Base-by-base conservation (phyloP, 2,888 invertebrate genomes). In the Synergus umbraculus region DNA sequence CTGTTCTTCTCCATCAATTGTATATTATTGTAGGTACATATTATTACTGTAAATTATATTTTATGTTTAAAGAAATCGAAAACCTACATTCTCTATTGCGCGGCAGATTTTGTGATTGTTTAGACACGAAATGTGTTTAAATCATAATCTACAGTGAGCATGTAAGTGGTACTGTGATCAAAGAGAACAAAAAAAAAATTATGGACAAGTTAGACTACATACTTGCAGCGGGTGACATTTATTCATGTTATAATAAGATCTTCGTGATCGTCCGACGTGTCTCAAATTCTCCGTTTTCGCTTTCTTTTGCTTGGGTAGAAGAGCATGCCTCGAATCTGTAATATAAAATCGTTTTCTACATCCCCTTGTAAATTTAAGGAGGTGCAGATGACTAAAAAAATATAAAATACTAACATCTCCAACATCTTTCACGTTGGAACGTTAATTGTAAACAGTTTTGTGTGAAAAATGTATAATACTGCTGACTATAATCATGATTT, bases 141-240 rank as follows among this genome's bases (percentile, higher is more conserved):
- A 73, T 73, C 73, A 73, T 73, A 46, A 29, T 37, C 73, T 73
- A 73, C 54, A 73, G 73, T 54, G 54, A 73, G 73, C 54, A 73
- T 54, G 73, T 73, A 73, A 73, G 49, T 73, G 67, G 7, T 18
- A 67, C 67, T 67, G 22, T 67, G 13, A 44, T 67, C 4, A 29
- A 78, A 80, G 29, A 65, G 76, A 80, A 78, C 77, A 49, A 80
- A 79, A 67, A 79, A 29, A 22, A 77, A 76, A 66, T 76, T 79
- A 66, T 78, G 69, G 83, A 81, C 69, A 76, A 81, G 60, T 82
- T 82, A 79, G 79, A 44, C 76, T 46, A 76, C 64, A 64, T 79
- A 79, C 79, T 79, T 77, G 64, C 67, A 67, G 69, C 46, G 67
- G 65, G 64, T 18, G 76, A 79, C 66, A 54, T 37, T 73, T 73